Evolutionary conservation across 1,140 invertebrate genomes (phyloP).

Genomic region (Eupristina koningsbergeri): DNA sequence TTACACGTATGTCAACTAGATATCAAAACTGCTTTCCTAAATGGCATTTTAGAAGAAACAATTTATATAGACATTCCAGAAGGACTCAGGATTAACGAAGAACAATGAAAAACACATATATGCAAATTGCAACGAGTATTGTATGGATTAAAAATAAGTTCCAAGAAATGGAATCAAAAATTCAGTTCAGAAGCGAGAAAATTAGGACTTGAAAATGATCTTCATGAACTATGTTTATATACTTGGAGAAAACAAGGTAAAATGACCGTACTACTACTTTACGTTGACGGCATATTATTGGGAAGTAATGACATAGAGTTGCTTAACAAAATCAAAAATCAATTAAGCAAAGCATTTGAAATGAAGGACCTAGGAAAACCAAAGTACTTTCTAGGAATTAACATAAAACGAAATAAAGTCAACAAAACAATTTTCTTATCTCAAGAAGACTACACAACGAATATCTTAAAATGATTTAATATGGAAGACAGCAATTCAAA

Average conservation of each 20-base stretch:
- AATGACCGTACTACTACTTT: no score
- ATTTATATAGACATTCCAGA: conserved; percentile 54
- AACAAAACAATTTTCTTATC: no score
- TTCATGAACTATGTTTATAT: conserved; percentile 47
- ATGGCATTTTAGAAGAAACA: conserved; percentile 62
- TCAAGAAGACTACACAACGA: no score
- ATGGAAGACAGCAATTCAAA: no score
- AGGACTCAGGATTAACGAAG: neutral
- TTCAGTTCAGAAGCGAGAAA: conserved; percentile 34
- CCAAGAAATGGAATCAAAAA: conserved; percentile 36
- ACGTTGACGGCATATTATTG: conserved; percentile 3
- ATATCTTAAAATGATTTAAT: no score
- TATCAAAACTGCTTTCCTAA: conserved; percentile 66
- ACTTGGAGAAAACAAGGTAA: conserved; percentile 24
- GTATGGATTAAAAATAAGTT: no score
- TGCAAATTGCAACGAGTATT: no score
- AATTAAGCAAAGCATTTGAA: conserved; percentile 42
- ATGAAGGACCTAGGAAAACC: conserved; percentile 52
- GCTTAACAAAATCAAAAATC: conserved; percentile 42
- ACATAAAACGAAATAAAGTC: conserved; percentile 39
- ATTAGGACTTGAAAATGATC: conserved; percentile 49
- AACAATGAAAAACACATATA: no score
- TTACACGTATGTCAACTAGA: conserved; percentile 63
- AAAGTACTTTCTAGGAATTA: conserved; percentile 44
- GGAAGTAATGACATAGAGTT: conserved; percentile 41